A percentile compares a stretch with the other conserved stretches of the same genome.
phyloP scores from a whole-genome alignment of 1,140 invertebrate species.

The Tetragonula clypearis region DNA sequence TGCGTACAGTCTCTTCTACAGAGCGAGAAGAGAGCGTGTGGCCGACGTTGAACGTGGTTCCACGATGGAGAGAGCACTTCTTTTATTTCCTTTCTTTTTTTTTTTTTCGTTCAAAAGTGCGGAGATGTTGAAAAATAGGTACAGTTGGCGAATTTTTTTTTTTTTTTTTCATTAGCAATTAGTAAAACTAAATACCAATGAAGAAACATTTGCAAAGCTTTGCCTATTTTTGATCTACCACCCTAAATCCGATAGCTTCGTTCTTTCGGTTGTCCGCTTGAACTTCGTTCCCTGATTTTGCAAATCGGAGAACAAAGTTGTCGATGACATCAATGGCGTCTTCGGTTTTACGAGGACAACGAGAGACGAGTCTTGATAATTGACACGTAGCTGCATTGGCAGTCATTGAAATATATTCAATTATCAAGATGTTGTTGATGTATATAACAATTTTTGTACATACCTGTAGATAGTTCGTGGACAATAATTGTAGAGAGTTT shows the following conservation, averaged over 20 bases:
- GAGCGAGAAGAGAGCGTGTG: background rate
- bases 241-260: no score
- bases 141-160: background rate
- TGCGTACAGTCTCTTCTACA: background rate
- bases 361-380: background rate
- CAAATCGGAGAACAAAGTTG: no score
- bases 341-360: slow-evolving; percentile 70
- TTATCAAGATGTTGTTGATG: no score
- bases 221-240: no score
- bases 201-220: no score
- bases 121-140: no score
- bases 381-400: no score
- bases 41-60: background rate
- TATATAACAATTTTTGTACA: slow-evolving; percentile 59
- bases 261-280: no score
- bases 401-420: no score
- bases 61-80: no score
- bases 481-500: slow-evolving; percentile 70
- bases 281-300: no score
- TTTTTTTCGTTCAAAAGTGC: background rate
- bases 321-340: background rate
- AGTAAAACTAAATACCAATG: no score
- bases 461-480: slow-evolving; percentile 73
- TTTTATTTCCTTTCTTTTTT: background rate
- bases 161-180: background rate